Base-by-base conservation (phyloP, 1,140 invertebrate species). In the Chymomyza costata region DNA sequence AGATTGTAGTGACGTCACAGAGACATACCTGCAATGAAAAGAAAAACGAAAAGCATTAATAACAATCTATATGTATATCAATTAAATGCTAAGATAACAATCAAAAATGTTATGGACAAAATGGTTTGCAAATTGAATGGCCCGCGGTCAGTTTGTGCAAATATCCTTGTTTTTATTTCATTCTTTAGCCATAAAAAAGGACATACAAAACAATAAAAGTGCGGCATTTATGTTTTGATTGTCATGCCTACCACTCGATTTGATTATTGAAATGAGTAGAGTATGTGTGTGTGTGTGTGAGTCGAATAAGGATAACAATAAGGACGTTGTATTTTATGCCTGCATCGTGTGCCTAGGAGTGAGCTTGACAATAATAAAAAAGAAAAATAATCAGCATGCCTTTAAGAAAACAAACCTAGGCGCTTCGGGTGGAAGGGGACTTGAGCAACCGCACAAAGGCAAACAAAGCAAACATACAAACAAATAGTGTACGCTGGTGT, bases 151-250 rank as follows among this genome's bases (percentile, higher is more conserved):
- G 21, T 25, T 25, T 25, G 3, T n/a, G n/a, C n/a, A n/a, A n/a
- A n/a, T n/a, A n/a, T n/a, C n/a, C n/a, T n/a, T 25, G 21, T 25
- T 25, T 25, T 25, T 25, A 25, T 25, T 5, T 25, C 21, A 25
- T 25, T 25, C 8, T 31, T 41, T 25, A 19, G 25, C 18, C 37
- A 28, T 18, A 38, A 47, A 52, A 37, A 14, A 30, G 45, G 39
- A 51, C n/a, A n/a, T n/a, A n/a, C n/a, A 62, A 63, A 63, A 61
- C 49, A 63, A 63, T 62, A 58, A 54, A 54, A 63, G 46, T 28
- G 58, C 14, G 28, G 37, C 56, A 46, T 60, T 61, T 61, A 31
- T 41, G 16, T 6, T 7, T 52, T 11, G 34, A 35, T 35, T 37
- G n/a, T n/a, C 8, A 19, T 45, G 14, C 21, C 21, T 25, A 8